Conservation (phyloP, 2,113 vertebrate genomes). For the Phodopus roborovskii region DNA sequence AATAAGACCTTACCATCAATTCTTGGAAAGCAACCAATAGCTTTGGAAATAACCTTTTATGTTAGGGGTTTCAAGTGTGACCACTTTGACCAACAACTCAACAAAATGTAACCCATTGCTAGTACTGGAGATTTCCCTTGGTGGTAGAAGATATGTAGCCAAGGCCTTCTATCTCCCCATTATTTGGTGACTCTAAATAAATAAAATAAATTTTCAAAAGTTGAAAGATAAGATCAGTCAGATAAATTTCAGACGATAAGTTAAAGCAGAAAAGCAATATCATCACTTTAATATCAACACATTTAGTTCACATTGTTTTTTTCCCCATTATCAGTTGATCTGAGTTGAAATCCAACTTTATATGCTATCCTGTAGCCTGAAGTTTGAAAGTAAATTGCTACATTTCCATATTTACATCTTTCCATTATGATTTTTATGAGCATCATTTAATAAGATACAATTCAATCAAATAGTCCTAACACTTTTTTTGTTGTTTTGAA, state of each 20-base stretch:
- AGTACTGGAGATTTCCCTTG: background rate
- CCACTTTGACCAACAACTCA: background rate
- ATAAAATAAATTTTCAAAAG: background rate
- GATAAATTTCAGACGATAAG: constrained; percentile 17
- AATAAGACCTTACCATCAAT: background rate
- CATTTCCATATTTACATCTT: constrained; percentile 13
- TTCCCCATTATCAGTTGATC: background rate
- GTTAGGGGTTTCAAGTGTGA: background rate
- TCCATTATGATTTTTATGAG: background rate
- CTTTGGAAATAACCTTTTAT: background rate
- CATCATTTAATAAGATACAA: background rate
- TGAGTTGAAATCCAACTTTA: background rate
- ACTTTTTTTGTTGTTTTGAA: background rate
- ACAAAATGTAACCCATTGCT: background rate
- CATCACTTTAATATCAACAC: background rate
- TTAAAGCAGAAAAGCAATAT: background rate
- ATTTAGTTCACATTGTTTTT: constrained; percentile 16
- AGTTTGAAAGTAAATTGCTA: constrained; percentile 48
- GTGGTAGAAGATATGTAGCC: background rate
- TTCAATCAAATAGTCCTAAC: background rate
- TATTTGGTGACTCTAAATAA: background rate
- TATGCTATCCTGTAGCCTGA: background rate
- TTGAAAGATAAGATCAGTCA: background rate
- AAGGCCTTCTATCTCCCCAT: background rate
- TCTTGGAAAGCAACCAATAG: background rate